Percentiles rank a stretch among this genome's conserved stretches.
Evolutionary conservation across 2,888 invertebrate species (phyloP).

Genomic region (Drosophila prolongata): DNA sequence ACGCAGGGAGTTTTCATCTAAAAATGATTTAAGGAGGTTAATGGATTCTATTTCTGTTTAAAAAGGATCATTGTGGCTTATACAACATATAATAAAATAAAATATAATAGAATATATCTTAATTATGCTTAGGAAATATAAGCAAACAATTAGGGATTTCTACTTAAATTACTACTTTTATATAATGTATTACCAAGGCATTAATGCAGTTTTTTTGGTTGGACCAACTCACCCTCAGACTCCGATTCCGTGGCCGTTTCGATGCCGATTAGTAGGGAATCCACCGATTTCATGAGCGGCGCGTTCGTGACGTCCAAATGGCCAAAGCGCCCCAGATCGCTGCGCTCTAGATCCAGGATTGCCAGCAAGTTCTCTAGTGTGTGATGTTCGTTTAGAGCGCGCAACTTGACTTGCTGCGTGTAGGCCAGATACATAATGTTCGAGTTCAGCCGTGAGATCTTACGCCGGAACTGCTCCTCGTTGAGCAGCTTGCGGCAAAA

Average conservation of each 20-base stretch:
- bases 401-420: constrained; percentile 89
- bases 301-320: constrained; percentile 86
- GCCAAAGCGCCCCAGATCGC: constrained; percentile 90
- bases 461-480: constrained; percentile 89
- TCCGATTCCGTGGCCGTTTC: constrained; percentile 88
- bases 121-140: too few relatives aligned
- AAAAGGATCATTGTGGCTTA: too few relatives aligned
- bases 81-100: too few relatives aligned
- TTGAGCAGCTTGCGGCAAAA: constrained; percentile 89
- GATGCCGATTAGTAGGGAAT: constrained; percentile 87
- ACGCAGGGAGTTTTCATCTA: constrained; percentile 88
- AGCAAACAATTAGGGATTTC: too few relatives aligned
- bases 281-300: constrained; percentile 85
- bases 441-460: constrained; percentile 91
- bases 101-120: too few relatives aligned
- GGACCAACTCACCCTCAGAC: constrained; percentile 86
- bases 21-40: neutral
- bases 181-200: too few relatives aligned
- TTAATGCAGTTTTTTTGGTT: neutral
- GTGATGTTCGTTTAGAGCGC: constrained; percentile 88
- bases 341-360: constrained; percentile 88
- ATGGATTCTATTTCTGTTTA: too few relatives aligned
- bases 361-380: constrained; percentile 90
- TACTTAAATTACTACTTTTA: too few relatives aligned
- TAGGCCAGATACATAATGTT: constrained; percentile 92